phyloP scores from a whole-genome alignment of 2,113 vertebrate genomes.

The Athene noctua region DNA sequence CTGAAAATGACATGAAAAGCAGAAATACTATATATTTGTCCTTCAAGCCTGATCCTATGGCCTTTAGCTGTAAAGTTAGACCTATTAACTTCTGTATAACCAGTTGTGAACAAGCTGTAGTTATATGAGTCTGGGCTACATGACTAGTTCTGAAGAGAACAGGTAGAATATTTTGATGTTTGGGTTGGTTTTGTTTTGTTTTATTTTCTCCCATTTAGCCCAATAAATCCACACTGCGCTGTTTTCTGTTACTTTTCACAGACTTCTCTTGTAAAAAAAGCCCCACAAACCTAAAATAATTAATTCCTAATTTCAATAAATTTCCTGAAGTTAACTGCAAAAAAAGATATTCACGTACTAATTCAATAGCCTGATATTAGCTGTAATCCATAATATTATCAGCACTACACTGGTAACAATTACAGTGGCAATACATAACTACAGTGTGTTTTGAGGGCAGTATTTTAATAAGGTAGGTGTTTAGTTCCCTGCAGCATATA shows the following conservation, averaged over 20 bases:
- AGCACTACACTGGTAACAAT: conserved; percentile 44
- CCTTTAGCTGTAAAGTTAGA: neutral
- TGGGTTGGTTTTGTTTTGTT: neutral
- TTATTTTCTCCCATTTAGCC: neutral
- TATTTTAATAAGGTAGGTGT: conserved; percentile 69
- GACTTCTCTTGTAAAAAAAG: neutral
- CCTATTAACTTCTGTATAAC: neutral
- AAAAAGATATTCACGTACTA: conserved; percentile 43
- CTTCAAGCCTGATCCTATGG: neutral
- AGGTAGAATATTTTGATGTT: neutral
- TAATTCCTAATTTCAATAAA: conserved; percentile 20
- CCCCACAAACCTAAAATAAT: neutral
- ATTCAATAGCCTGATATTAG: conserved; percentile 57
- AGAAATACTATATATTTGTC: neutral
- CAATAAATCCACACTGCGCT: neutral
- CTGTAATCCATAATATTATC: conserved; percentile 58
- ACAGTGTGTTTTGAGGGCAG: conserved; percentile 49
- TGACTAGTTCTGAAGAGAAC: neutral
- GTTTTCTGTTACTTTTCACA: conserved; percentile 37
- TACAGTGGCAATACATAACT: conserved; percentile 35
- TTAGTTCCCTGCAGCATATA: conserved; percentile 62
- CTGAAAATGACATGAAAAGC: neutral
- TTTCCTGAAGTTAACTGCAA: conserved; percentile 55
- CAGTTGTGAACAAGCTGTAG: neutral
- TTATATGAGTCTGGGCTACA: neutral